Conservation (phyloP, 23 tunicate genomes). For the Trididemnum clinides region DNA sequence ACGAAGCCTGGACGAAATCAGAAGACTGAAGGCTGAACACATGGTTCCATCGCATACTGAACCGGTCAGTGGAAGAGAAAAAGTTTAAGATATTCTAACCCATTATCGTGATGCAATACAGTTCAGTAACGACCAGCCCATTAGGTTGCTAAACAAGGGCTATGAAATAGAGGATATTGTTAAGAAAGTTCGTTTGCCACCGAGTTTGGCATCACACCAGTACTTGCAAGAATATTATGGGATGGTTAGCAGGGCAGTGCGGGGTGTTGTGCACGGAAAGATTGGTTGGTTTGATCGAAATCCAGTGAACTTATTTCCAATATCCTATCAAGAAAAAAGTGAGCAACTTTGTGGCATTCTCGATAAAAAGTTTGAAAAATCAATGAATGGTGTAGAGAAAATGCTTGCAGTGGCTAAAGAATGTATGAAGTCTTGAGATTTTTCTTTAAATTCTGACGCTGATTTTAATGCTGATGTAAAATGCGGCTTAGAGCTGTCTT, state of each 20-base stretch:
- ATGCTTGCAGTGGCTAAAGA: constrained; percentile 38
- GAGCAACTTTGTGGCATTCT: constrained; percentile 1
- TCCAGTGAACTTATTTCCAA: constrained; percentile 56
- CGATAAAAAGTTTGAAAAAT: background rate
- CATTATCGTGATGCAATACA: constrained; percentile 81
- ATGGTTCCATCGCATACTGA: constrained; percentile 75
- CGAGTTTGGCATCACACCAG: constrained; percentile 49
- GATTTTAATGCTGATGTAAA: constrained; percentile 13
- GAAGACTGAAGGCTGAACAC: constrained; percentile 38
- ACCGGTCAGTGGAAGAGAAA: constrained; percentile 47
- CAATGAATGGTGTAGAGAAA: constrained; percentile 6
- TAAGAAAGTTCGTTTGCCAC: constrained; percentile 58
- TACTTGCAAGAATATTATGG: constrained; percentile 76
- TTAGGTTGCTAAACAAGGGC: constrained; percentile 47
- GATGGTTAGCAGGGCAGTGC: constrained; percentile 74
- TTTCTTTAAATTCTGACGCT: background rate
- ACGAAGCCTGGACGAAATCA: constrained; percentile 50
- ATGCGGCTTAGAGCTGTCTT: constrained; percentile 65
- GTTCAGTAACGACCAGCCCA: constrained; percentile 84
- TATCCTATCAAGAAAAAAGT: constrained; percentile 27
- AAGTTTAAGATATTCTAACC: constrained; percentile 49
- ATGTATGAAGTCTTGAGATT: constrained; percentile 9
- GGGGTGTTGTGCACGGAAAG: constrained; percentile 46
- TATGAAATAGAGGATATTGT: constrained; percentile 59
- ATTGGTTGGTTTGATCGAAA: constrained; percentile 79